These are phyloP conservation scores for Brachylomia viminalis DNA, from an alignment of 2,888 invertebrate genomes.

Conservation along the genomic window DNA sequence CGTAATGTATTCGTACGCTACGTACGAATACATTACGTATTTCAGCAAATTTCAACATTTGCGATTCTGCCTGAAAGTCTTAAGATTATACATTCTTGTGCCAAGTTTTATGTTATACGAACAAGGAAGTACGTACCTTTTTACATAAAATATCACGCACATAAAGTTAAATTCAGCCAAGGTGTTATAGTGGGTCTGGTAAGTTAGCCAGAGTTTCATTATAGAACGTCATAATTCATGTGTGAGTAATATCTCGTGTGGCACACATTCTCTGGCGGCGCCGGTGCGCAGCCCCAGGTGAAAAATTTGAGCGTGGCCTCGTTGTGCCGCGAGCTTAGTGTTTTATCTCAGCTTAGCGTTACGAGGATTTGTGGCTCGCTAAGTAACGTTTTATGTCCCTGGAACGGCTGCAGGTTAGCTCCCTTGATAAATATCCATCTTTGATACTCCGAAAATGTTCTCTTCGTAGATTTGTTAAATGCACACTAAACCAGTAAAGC, in stretches of 20 bases:
- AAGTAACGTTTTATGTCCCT: conserved; percentile 90
- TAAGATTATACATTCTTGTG: conserved; percentile 42
- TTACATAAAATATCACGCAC: conserved; percentile 33
- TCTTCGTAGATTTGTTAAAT: conserved; percentile 23
- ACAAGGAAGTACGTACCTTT: conserved; percentile 38
- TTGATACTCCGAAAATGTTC: conserved; percentile 45
- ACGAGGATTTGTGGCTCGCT: conserved; percentile 90
- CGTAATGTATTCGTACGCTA: conserved; percentile 71
- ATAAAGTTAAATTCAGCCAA: conserved; percentile 63
- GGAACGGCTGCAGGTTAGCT: conserved; percentile 86
- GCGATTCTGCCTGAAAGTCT: conserved; percentile 44
- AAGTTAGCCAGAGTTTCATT: conserved; percentile 84
- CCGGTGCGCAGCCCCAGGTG: conserved; percentile 82
- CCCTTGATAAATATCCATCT: conserved; percentile 86
- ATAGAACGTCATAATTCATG: conserved; percentile 86
- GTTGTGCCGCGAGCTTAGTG: conserved; percentile 87
- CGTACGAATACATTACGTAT: too few relatives aligned
- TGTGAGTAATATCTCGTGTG: conserved; percentile 86
- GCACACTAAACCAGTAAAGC: conserved; percentile 48
- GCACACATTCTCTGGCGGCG: conserved; percentile 77
- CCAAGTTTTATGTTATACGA: conserved; percentile 51
- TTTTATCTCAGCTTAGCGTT: conserved; percentile 90
- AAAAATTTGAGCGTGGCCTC: conserved; percentile 87
- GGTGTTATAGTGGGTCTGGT: conserved; percentile 71
- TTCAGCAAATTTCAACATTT: conserved; percentile 59